phyloP scores from a whole-genome alignment of 1,140 invertebrate genomes.

The Ganaspis sp. region DNA sequence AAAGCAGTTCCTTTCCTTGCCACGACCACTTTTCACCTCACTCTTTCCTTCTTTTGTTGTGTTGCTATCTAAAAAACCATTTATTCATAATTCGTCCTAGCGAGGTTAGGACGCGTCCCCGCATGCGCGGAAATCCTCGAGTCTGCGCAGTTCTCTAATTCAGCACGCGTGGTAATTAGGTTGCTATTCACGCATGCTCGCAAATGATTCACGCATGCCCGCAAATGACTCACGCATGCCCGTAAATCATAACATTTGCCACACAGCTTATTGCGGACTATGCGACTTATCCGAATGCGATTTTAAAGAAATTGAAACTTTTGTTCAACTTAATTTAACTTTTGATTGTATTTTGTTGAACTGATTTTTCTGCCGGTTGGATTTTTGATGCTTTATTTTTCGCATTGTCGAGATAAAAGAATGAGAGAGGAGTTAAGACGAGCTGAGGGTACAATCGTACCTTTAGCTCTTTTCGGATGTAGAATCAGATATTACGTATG shows the following conservation, averaged over 20 bases:
- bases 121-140: conserved; percentile 54
- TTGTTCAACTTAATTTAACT: too few relatives aligned
- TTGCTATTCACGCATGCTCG: too few relatives aligned
- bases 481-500: conserved; percentile 68
- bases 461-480: conserved; percentile 51
- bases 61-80: too few relatives aligned
- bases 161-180: too few relatives aligned
- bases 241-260: too few relatives aligned
- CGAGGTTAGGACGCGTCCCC: conserved; percentile 44
- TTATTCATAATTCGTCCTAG: conserved; percentile 11
- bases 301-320: too few relatives aligned
- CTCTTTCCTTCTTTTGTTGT: background rate
- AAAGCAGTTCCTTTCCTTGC: conserved; percentile 52
- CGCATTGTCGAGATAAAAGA: background rate
- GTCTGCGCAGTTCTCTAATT: too few relatives aligned
- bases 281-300: too few relatives aligned
- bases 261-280: too few relatives aligned
- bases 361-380: conserved; percentile 41
- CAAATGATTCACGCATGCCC: too few relatives aligned
- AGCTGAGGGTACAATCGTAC: conserved; percentile 55
- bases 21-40: conserved; percentile 44
- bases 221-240: too few relatives aligned
- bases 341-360: too few relatives aligned
- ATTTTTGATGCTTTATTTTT: conserved; percentile 31
- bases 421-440: conserved; percentile 41